A percentile compares a stretch with the other conserved stretches of the same genome.
Evolutionary conservation across 37 sponge, comb jelly and placozoan genomes (phyloP).

Genomic region (Eunapius fragilis): DNA sequence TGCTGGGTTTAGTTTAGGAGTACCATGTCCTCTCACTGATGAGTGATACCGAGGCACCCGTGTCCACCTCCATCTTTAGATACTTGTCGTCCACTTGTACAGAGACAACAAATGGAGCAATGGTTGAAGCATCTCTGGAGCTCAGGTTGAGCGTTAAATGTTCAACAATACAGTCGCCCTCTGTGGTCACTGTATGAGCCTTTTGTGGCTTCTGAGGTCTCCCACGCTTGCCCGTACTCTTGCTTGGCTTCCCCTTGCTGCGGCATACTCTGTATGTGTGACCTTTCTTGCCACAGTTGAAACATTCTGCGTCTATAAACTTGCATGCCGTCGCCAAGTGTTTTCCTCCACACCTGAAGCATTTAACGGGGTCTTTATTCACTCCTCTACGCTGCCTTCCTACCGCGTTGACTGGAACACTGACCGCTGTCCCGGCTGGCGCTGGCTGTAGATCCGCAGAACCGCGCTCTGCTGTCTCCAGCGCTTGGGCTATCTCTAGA

Average conservation of each 20-base stretch:
- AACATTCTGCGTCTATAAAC: slow-evolving; percentile 17
- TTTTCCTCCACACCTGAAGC: slow-evolving; percentile 40
- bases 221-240: slow-evolving; percentile 1
- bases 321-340: slow-evolving; percentile 21
- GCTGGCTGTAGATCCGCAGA: not conserved
- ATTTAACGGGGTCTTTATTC: not conserved
- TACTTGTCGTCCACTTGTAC: not conserved
- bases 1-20: not conserved
- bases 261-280: slow-evolving; percentile 33
- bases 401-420: not conserved
- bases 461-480: not conserved
- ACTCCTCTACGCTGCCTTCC: not conserved
- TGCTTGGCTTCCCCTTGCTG: not conserved
- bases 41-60: slow-evolving; percentile 48
- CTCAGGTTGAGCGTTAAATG: slow-evolving; percentile 20
- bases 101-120: not conserved
- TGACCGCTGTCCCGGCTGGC: not conserved
- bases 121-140: not conserved
- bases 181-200: slow-evolving; percentile 6
- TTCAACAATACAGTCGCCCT: too few species aligned
- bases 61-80: slow-evolving; percentile 54
- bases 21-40: not conserved
- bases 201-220: slow-evolving; percentile 4
- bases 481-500: not conserved
- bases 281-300: slow-evolving; percentile 25